Evolutionary conservation across 2,888 invertebrate genomes (phyloP), one percentile per base, ranked within the genome.

Genomic region (Nemoura dubitans): DNA sequence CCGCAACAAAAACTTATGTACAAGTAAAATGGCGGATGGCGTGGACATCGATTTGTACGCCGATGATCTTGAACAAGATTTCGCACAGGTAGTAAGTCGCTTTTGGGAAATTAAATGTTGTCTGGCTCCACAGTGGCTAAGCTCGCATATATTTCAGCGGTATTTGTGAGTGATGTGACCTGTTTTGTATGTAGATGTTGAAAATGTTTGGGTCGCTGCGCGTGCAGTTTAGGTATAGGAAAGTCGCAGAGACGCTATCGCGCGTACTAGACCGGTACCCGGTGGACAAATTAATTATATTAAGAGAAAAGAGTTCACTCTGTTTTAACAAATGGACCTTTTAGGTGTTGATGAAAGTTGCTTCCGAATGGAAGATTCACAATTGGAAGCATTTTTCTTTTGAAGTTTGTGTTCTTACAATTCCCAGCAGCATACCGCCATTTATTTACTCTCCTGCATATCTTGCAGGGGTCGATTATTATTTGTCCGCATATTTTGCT

Each of bases 11-110:
- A 36, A 10, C 10, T 10, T 21, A 59, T 59, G 59, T 59, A 21
- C 59, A 59, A 59, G 59, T 87, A 95, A 94, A 95, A 97, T 97
- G 97, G 97, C 97, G 94, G 98, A 98, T 93, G 96, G 97, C 94
- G 96, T 96, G 92, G 98, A 98, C 94, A 97, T 98, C 93, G 98
- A 98, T 95, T 95, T 98, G 91, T 98, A 98, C 93, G 97, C 97
- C 90, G 98, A 98, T 92, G 98, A 98, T 94, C 96, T 98, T 92
- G 98, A 98, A 93, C 97, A 97, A 91, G 98, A 98, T 93, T 98
- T 98, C 93, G 95, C 94, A 89, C 96, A 96, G 93, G 95, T 95
- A 92, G 28, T 76, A 25, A 7, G n/a, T 86, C 29, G 59, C 59
- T 21, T 59, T 59, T 59, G 21, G 2, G 59, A 7, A 59, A 59